These are phyloP conservation scores for Pogonocherus hispidulus DNA, from an alignment of 2,888 invertebrate genomes.

Conservation along the genomic window DNA sequence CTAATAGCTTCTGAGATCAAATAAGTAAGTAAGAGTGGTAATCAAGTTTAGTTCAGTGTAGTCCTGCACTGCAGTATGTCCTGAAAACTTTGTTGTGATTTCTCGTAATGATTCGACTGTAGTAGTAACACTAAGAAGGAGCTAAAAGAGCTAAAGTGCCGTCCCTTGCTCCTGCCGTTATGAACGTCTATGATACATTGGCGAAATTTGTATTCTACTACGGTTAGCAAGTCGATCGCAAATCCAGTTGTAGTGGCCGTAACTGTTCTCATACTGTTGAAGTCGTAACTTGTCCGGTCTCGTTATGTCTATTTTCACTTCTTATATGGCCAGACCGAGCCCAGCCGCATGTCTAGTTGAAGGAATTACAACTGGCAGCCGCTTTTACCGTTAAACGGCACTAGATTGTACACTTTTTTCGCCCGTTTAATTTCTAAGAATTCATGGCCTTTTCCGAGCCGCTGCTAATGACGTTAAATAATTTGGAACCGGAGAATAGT, in stretches of 20 bases:
- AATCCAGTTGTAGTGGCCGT: constrained; percentile 51
- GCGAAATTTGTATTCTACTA: constrained; percentile 17
- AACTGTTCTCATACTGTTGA: constrained; percentile 57
- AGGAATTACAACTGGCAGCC: constrained; percentile 59
- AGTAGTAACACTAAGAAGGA: too few relatives aligned
- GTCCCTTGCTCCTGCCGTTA: too few relatives aligned
- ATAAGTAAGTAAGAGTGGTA: too few relatives aligned
- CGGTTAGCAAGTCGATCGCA: constrained; percentile 37
- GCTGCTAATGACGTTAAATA: constrained; percentile 27
- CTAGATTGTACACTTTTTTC: constrained; percentile 38
- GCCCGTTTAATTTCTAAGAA: constrained; percentile 24
- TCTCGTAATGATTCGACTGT: too few relatives aligned
- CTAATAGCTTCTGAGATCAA: too few relatives aligned
- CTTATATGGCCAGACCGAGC: constrained; percentile 62
- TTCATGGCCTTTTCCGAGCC: neutral
- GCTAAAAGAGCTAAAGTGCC: too few relatives aligned
- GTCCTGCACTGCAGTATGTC: too few relatives aligned
- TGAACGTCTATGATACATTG: neutral
- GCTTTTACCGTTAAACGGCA: constrained; percentile 56
- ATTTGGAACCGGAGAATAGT: constrained; percentile 8
- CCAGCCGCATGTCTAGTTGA: constrained; percentile 51
- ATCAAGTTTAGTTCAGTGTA: too few relatives aligned
- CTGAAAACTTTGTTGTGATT: too few relatives aligned
- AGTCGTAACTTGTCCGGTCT: constrained; percentile 62
- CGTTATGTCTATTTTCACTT: constrained; percentile 65